phyloP scores from a whole-genome alignment of 2,797 vertebrate genomes.

The Sebastes baramenuke region DNA sequence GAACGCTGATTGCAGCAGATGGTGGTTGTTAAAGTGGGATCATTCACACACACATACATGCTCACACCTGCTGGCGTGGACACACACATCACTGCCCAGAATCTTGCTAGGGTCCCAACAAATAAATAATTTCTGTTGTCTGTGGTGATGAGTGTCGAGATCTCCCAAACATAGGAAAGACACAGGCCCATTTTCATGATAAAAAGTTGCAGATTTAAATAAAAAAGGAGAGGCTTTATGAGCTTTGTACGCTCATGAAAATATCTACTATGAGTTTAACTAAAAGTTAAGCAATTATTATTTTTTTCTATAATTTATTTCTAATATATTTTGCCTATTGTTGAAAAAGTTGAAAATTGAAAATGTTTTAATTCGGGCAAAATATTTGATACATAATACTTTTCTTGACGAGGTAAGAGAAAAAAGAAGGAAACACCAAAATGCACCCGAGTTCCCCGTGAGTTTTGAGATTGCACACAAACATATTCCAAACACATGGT shows the following conservation, averaged over 20 bases:
- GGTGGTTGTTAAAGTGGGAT: slow-evolving; percentile 42
- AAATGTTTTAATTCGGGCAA: background rate
- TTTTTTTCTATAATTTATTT: background rate
- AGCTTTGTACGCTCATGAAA: background rate
- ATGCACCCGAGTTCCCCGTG: too few species aligned
- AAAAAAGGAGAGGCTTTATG: background rate
- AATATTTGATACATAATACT: too few species aligned
- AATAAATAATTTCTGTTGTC: background rate
- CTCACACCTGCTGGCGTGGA: slow-evolving; percentile 39
- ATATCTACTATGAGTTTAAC: fast-evolving
- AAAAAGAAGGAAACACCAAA: background rate
- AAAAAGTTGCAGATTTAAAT: background rate
- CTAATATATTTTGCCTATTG: background rate
- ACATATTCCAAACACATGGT: background rate
- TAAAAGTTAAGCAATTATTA: background rate
- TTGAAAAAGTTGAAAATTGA: too few species aligned
- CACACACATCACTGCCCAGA: background rate
- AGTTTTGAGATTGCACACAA: too few species aligned
- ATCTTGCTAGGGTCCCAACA: background rate
- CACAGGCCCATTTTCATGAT: background rate
- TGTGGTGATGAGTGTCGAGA: background rate
- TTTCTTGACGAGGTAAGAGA: background rate
- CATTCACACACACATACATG: slow-evolving; percentile 23
- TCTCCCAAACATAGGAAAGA: background rate
- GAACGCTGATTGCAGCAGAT: slow-evolving; percentile 55